phyloP scores from a whole-genome alignment of 2,797 vertebrate species.

The Alfaro cultratus region DNA sequence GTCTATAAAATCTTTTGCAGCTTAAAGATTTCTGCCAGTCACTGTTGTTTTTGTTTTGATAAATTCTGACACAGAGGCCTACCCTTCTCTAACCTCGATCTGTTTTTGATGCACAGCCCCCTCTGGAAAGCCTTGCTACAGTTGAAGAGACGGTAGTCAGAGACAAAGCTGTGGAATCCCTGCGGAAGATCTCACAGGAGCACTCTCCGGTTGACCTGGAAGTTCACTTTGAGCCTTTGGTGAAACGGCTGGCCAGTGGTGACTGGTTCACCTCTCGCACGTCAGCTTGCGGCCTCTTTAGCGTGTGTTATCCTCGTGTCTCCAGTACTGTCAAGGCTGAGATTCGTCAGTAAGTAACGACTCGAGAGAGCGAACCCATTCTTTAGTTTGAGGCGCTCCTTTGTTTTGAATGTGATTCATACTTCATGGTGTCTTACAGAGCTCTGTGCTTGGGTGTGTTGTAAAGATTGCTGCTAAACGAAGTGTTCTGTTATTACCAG shows the following conservation, averaged over 20 bases:
- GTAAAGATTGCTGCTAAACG: neutral
- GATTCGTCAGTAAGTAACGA: constrained; percentile 85
- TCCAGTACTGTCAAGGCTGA: constrained; percentile 88
- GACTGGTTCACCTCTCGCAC: constrained; percentile 92
- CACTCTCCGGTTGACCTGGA: constrained; percentile 89
- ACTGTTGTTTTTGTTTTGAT: neutral
- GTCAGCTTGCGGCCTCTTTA: constrained; percentile 88
- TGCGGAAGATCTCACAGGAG: constrained; percentile 88
- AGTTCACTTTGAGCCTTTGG: constrained; percentile 88
- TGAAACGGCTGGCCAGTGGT: constrained; percentile 87
- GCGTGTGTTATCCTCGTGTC: constrained; percentile 88
- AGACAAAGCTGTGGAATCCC: constrained; percentile 88
- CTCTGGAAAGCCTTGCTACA: constrained; percentile 87
- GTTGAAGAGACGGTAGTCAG: constrained; percentile 89
- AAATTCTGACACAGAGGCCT: neutral
- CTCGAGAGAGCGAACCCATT: neutral
- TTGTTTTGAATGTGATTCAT: neutral
- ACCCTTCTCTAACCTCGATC: neutral
- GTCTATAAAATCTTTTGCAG: neutral
- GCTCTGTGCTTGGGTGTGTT: neutral
- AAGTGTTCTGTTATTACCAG: constrained; percentile 59
- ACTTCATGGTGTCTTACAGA: neutral
- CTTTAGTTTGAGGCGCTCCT: neutral
- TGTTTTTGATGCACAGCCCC: constrained; percentile 73
- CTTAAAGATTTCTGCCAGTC: neutral